These are phyloP conservation scores for Steatocranus sp. DNA, from an alignment of 2,797 vertebrate genomes.

Conservation along the genomic window DNA sequence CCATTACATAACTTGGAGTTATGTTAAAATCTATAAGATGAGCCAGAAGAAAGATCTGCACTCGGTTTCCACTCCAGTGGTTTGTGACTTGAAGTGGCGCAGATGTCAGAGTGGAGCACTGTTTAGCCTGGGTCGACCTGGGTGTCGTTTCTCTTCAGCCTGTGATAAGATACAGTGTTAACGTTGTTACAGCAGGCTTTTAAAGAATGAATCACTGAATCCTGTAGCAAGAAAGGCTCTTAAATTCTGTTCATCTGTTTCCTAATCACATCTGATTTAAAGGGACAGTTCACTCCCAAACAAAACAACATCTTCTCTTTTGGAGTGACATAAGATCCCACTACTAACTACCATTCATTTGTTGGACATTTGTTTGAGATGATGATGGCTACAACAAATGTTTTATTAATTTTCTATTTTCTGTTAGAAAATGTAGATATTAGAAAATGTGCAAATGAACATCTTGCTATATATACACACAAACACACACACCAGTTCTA, in stretches of 20 bases:
- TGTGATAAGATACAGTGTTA: background rate
- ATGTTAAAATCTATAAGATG: background rate
- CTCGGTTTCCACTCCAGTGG: conserved; percentile 14
- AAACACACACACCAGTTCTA: background rate
- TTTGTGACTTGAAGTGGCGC: conserved; percentile 29
- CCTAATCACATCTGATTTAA: background rate
- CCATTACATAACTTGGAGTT: background rate
- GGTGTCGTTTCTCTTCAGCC: background rate
- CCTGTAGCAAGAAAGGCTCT: background rate
- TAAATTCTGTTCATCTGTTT: background rate
- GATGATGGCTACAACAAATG: background rate
- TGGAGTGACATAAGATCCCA: background rate
- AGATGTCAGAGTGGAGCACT: conserved; percentile 12
- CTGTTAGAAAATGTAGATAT: background rate
- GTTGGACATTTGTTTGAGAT: background rate
- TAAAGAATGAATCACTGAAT: background rate
- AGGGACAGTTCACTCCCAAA: background rate
- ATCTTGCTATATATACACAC: background rate
- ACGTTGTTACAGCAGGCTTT: background rate
- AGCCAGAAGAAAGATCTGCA: background rate
- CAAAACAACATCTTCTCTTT: background rate
- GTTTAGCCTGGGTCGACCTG: background rate
- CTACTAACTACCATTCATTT: background rate
- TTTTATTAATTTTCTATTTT: background rate
- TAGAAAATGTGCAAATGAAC: background rate